Conservation (phyloP, 1,140 invertebrate genomes). For the Trachymyrmex septentrionalis region DNA sequence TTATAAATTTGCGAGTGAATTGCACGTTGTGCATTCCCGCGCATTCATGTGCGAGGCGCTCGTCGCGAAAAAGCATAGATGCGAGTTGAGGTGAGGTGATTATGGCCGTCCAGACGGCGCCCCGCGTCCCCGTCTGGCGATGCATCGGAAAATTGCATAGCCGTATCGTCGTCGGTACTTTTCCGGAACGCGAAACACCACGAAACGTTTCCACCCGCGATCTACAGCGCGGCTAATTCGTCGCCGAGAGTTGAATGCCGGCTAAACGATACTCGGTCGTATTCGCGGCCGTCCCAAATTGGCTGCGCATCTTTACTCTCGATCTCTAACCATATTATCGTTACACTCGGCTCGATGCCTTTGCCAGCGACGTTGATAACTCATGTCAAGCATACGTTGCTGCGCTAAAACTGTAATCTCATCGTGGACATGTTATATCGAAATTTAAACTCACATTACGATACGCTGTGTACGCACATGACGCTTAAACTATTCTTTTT, state of each 20-base stretch:
- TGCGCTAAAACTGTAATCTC: conserved; percentile 56
- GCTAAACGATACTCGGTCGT: conserved; percentile 52
- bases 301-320: background rate
- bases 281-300: conserved; percentile 38
- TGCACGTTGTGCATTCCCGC: conserved; percentile 28
- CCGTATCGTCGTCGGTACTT: conserved; percentile 9
- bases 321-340: conserved; percentile 66
- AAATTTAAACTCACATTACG: conserved; percentile 47
- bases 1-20: conserved; percentile 22
- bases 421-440: conserved; percentile 17
- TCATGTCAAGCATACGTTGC: conserved; percentile 65
- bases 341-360: conserved; percentile 24
- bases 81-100: background rate
- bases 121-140: conserved; percentile 16
- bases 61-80: conserved; percentile 31
- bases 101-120: conserved; percentile 40
- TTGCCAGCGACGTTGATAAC: conserved; percentile 69
- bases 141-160: conserved; percentile 42
- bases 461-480: background rate
- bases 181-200: background rate
- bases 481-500: background rate
- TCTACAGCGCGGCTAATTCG: conserved; percentile 51
- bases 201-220: conserved; percentile 28
- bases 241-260: conserved; percentile 47
- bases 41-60: conserved; percentile 17